Conservation (phyloP, 64 coral and sea anemone species). For the Porites lutea region DNA sequence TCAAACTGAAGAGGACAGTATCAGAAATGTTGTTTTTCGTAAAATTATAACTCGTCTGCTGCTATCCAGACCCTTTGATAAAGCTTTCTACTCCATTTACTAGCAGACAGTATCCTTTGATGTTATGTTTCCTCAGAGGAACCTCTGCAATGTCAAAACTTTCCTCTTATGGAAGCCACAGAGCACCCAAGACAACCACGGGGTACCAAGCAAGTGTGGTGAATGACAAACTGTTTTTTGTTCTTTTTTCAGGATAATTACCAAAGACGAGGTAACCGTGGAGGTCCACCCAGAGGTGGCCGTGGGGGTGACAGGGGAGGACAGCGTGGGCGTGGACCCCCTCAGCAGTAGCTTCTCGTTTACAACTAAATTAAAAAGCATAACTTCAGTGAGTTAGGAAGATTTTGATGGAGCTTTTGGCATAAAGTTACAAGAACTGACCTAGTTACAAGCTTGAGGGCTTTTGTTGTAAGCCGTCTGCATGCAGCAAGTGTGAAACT, state of each 20-base stretch:
- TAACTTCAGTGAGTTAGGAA: constrained; percentile 73
- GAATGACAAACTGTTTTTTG: neutral
- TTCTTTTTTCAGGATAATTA: constrained; percentile 28
- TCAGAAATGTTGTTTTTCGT: too few species aligned
- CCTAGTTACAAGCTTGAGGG: constrained; percentile 50
- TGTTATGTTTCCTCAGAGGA: too few species aligned
- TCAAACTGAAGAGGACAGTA: too few species aligned
- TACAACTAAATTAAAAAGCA: constrained; percentile 25
- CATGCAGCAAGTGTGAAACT: neutral
- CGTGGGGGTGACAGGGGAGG: constrained; percentile 16
- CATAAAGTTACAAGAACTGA: constrained; percentile 63
- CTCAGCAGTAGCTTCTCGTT: constrained; percentile 41
- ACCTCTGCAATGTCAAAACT: too few species aligned
- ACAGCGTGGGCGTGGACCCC: constrained; percentile 50
- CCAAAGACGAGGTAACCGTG: constrained; percentile 59
- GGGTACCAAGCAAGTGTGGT: neutral
- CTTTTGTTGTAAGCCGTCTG: constrained; percentile 21
- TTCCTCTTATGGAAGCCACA: too few species aligned
- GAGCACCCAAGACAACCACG: too few species aligned
- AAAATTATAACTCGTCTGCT: too few species aligned
- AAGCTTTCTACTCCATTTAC: too few species aligned
- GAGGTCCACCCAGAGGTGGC: constrained; percentile 52
- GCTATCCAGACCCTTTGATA: too few species aligned
- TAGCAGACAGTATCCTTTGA: too few species aligned
- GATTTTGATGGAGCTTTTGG: constrained; percentile 94